A percentile compares a stretch with the other conserved stretches of the same genome.
Conservation (phyloP, 92 coral and sea anemone genomes). For the Bergia sp. region DNA sequence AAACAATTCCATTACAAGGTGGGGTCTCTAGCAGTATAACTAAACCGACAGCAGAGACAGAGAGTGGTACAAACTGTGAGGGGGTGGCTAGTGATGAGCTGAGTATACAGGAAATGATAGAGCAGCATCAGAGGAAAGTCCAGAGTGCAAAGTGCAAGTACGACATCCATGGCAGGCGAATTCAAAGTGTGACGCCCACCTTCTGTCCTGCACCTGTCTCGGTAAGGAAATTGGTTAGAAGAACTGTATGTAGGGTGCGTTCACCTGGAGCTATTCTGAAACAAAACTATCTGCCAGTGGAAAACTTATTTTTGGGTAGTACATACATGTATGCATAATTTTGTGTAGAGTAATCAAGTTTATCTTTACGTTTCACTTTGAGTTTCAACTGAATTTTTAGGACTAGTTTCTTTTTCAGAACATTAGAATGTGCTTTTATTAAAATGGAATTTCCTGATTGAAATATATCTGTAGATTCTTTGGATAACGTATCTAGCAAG, state of each 20-base stretch:
- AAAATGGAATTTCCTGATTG: background rate
- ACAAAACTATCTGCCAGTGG: too few relatives aligned
- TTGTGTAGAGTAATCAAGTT: too few relatives aligned
- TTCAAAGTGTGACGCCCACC: constrained; percentile 67
- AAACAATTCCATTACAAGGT: background rate
- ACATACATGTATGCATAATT: too few relatives aligned
- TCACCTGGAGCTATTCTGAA: too few relatives aligned
- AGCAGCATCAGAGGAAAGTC: constrained; percentile 70
- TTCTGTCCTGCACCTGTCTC: constrained; percentile 84
- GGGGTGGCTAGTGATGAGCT: constrained; percentile 10
- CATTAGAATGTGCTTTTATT: too few relatives aligned
- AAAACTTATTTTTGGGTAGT: too few relatives aligned
- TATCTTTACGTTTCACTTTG: too few relatives aligned
- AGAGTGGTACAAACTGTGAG: background rate
- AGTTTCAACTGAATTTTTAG: too few relatives aligned
- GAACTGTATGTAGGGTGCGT: background rate
- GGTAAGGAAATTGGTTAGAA: constrained; percentile 22
- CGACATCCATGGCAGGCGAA: constrained; percentile 80
- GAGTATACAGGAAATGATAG: constrained; percentile 72
- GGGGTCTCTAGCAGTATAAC: background rate
- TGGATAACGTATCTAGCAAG: background rate
- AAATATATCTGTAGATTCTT: background rate
- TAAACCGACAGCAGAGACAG: background rate
- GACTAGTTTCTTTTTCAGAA: too few relatives aligned
- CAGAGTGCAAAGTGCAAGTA: constrained; percentile 65